A percentile compares a stretch with the other conserved stretches of the same genome.
These are phyloP conservation scores for Odontamblyopus rebecca DNA, from an alignment of 2,797 vertebrate species.

Conservation along the genomic window DNA sequence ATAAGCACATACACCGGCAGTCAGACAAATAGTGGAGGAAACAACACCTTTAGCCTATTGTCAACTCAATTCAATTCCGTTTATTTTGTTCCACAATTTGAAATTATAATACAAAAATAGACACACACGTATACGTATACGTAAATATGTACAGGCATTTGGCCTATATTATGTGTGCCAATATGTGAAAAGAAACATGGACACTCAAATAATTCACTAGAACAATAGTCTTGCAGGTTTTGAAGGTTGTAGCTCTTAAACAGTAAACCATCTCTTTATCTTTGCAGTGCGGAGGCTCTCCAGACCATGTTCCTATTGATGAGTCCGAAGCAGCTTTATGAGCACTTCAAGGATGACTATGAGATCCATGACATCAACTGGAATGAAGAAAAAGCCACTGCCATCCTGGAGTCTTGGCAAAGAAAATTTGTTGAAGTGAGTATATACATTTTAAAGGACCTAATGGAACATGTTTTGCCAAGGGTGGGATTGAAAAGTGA, in stretches of 20 bases:
- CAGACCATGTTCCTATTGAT: constrained; percentile 98
- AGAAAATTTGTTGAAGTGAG: constrained; percentile 94
- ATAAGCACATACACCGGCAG: constrained; percentile 41
- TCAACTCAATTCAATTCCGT: neutral
- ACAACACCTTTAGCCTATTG: constrained; percentile 49
- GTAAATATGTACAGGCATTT: too few relatives aligned
- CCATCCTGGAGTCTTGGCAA: constrained; percentile 96
- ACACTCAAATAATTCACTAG: constrained; percentile 18
- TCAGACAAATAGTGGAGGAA: constrained; percentile 39
- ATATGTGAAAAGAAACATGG: too few relatives aligned
- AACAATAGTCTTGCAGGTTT: constrained; percentile 5
- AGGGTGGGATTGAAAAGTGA: constrained; percentile 18
- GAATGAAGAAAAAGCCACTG: constrained; percentile 92
- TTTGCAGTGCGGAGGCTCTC: constrained; percentile 90
- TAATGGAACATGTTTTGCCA: constrained; percentile 1
- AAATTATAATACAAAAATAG: too few relatives aligned
- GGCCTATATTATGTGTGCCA: too few relatives aligned
- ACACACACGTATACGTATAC: too few relatives aligned
- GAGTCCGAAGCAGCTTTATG: constrained; percentile 96
- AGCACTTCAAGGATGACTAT: constrained; percentile 97
- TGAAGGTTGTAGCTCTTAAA: constrained; percentile 23
- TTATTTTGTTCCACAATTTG: too few relatives aligned
- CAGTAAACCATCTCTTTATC: constrained; percentile 12
- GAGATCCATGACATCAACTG: constrained; percentile 99
- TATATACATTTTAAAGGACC: neutral